These are phyloP conservation scores for Euura lappo DNA, from an alignment of 1,140 invertebrate species.

Conservation along the genomic window DNA sequence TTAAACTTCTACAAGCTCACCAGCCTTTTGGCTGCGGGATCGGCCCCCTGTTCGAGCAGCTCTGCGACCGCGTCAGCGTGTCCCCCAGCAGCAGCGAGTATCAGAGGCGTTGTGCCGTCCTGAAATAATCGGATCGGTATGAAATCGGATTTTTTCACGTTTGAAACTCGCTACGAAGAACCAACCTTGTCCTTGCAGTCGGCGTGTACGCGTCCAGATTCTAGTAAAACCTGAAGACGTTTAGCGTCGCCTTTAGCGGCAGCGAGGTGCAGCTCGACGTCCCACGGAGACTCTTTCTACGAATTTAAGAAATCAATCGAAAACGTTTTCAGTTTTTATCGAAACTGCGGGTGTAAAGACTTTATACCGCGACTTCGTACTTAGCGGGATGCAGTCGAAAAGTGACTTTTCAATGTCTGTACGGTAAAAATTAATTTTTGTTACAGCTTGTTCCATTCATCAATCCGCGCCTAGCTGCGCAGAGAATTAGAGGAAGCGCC, in stretches of 20 bases:
- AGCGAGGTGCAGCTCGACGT: slow-evolving; percentile 88
- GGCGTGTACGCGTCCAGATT: slow-evolving; percentile 91
- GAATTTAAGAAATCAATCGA: slow-evolving; percentile 33
- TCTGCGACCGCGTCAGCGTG: slow-evolving; percentile 86
- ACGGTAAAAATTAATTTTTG: no score
- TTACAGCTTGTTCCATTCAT: no score
- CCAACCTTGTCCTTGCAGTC: slow-evolving; percentile 90
- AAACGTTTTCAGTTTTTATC: no score
- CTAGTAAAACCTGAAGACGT: slow-evolving; percentile 77
- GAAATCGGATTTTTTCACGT: neutral
- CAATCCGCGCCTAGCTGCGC: no score
- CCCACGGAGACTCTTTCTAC: slow-evolving; percentile 90
- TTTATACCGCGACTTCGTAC: no score
- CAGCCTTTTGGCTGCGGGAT: slow-evolving; percentile 79
- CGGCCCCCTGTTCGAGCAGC: slow-evolving; percentile 87
- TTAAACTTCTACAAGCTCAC: slow-evolving; percentile 61
- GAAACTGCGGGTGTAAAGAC: no score
- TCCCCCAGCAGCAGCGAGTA: slow-evolving; percentile 87
- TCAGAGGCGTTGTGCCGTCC: slow-evolving; percentile 93
- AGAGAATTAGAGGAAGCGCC: no score
- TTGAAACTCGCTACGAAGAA: slow-evolving; percentile 16
- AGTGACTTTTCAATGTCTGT: no score
- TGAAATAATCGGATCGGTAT: slow-evolving; percentile 52
- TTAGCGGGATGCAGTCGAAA: no score
- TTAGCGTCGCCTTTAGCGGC: slow-evolving; percentile 84